Conservation (phyloP, 2,888 invertebrate genomes). For the Alloplasta piceator region DNA sequence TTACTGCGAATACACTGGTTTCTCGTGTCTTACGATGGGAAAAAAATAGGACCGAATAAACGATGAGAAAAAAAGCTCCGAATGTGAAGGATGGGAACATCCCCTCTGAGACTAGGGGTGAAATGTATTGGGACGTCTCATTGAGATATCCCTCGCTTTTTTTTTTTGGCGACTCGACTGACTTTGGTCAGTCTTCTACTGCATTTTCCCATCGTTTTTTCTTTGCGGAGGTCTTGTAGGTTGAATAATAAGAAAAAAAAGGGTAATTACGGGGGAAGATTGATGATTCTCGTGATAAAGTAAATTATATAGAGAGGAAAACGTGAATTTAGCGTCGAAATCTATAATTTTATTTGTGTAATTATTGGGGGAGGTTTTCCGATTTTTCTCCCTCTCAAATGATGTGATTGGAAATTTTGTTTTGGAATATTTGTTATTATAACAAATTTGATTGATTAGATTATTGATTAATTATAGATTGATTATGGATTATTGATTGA, state of each 20-base stretch:
- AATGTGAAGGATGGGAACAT: background rate
- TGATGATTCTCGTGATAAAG: background rate
- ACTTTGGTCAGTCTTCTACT: background rate
- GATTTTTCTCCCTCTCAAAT: too few species aligned
- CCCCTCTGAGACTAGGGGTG: background rate
- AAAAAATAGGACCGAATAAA: constrained; percentile 2
- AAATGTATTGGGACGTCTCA: constrained; percentile 11
- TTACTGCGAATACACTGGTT: constrained; percentile 14
- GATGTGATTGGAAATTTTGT: too few species aligned
- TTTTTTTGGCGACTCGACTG: constrained; percentile 12
- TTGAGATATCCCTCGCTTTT: constrained; percentile 12
- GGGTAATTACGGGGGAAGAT: background rate
- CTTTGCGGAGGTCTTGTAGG: background rate
- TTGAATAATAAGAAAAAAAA: background rate
- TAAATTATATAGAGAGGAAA: too few species aligned
- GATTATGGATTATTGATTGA: too few species aligned
- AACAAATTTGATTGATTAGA: too few species aligned
- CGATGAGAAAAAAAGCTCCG: constrained; percentile 2
- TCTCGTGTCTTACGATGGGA: constrained; percentile 5
- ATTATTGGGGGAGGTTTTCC: too few species aligned
- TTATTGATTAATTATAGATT: too few species aligned
- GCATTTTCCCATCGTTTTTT: constrained; percentile 3
- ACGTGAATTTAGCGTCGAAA: too few species aligned
- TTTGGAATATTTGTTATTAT: too few species aligned
- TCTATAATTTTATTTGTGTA: too few species aligned